These are phyloP conservation scores for Drosophila barbarae DNA, from an alignment of 2,888 invertebrate species.

Conservation along the genomic window DNA sequence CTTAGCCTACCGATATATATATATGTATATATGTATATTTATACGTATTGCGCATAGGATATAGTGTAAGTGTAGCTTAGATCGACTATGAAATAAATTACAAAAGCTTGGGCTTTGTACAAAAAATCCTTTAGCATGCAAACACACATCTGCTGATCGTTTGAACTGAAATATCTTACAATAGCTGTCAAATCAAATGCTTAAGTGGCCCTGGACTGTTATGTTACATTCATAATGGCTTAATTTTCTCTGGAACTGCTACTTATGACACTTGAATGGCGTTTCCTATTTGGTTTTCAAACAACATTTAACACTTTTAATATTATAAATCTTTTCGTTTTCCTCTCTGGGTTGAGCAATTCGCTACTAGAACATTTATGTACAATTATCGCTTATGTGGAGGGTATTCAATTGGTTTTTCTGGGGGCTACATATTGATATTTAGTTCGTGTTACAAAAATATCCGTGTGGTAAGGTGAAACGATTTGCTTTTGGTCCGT, in stretches of 20 bases:
- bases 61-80: slow-evolving; percentile 45
- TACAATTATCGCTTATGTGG: slow-evolving; percentile 57
- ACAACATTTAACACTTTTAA: slow-evolving; percentile 69
- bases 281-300: slow-evolving; percentile 40
- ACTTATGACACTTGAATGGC: slow-evolving; percentile 26
- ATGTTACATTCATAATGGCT: slow-evolving; percentile 44
- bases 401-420: slow-evolving; percentile 47
- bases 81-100: slow-evolving; percentile 75
- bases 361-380: slow-evolving; percentile 56
- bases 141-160: slow-evolving; percentile 29
- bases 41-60: slow-evolving; percentile 39
- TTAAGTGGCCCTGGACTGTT: slow-evolving; percentile 20
- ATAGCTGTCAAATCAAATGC: slow-evolving; percentile 52
- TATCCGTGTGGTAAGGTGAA: slow-evolving; percentile 36
- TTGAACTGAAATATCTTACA: slow-evolving; percentile 67
- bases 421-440: slow-evolving; percentile 7
- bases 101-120: slow-evolving; percentile 77
- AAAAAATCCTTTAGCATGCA: slow-evolving; percentile 44
- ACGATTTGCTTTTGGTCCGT: slow-evolving; percentile 64
- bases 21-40: slow-evolving; percentile 36
- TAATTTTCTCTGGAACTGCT: slow-evolving; percentile 29
- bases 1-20: slow-evolving; percentile 42
- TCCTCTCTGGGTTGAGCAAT: slow-evolving; percentile 44
- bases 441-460: slow-evolving; percentile 42
- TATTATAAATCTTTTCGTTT: slow-evolving; percentile 34